These are phyloP conservation scores for Ennomos erosarius DNA, from an alignment of 2,888 invertebrate species.

Conservation along the genomic window DNA sequence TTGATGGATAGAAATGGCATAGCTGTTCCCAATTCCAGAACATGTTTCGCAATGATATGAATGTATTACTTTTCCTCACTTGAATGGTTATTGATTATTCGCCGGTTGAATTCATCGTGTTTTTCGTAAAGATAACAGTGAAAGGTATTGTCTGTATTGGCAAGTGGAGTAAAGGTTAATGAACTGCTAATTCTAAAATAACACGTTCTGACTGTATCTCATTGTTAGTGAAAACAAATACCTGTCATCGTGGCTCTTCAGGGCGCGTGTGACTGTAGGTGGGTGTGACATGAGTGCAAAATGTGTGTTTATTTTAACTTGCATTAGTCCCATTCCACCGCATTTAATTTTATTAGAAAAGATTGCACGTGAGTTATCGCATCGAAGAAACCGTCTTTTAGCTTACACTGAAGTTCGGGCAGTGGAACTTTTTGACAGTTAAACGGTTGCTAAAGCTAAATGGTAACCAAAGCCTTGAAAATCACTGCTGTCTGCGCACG, in stretches of 20 bases:
- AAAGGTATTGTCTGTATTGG: conserved; percentile 11
- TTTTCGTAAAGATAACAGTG: conserved; percentile 17
- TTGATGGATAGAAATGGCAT: conserved; percentile 22
- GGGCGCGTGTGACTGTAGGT: conserved; percentile 7
- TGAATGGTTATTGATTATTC: not conserved
- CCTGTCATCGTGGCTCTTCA: conserved; percentile 13
- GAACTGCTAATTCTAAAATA: conserved; percentile 24
- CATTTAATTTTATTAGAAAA: too few relatives aligned
- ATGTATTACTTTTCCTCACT: not conserved
- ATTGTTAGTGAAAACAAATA: conserved; percentile 13
- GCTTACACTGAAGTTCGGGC: too few relatives aligned
- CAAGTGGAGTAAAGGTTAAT: conserved; percentile 6
- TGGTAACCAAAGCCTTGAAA: conserved; percentile 50
- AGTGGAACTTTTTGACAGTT: not conserved
- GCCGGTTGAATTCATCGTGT: conserved; percentile 1
- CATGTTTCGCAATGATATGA: conserved; percentile 8
- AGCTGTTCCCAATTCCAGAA: conserved; percentile 14
- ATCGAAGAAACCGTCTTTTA: not conserved
- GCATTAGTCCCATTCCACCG: conserved; percentile 11
- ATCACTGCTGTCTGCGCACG: conserved; percentile 42
- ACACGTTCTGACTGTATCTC: conserved; percentile 17
- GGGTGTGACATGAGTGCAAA: conserved; percentile 20
- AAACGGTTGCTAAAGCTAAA: conserved; percentile 21
- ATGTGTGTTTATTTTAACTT: conserved; percentile 13
- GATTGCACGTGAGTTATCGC: conserved; percentile 1